These are phyloP conservation scores for Abrostola triplasia DNA, from an alignment of 2,888 invertebrate species.

Conservation along the genomic window DNA sequence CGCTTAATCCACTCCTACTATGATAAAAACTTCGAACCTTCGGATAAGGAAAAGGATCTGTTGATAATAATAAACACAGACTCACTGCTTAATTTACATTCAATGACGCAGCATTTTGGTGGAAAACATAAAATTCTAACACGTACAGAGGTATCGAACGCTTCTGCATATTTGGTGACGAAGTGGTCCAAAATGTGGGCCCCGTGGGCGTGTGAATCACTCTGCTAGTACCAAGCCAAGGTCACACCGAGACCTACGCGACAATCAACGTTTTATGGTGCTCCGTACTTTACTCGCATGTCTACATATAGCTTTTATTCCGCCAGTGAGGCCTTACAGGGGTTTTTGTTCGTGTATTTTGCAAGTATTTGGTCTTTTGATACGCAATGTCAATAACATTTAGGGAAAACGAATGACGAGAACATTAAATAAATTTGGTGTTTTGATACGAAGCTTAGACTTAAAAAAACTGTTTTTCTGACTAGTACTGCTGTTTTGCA, in stretches of 20 bases:
- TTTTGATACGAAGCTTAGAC: background rate
- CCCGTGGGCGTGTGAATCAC: constrained; percentile 61
- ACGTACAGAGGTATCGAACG: constrained; percentile 21
- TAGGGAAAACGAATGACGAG: background rate
- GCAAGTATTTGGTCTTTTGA: constrained; percentile 24
- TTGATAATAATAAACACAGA: constrained; percentile 10
- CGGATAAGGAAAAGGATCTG: constrained; percentile 17
- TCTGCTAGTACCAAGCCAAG: constrained; percentile 53
- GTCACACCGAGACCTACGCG: constrained; percentile 64
- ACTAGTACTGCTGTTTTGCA: background rate
- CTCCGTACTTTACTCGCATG: constrained; percentile 43
- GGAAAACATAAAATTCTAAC: constrained; percentile 31
- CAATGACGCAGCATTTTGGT: constrained; percentile 37
- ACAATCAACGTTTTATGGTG: constrained; percentile 65
- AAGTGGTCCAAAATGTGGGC: constrained; percentile 49
- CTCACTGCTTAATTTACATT: constrained; percentile 34
- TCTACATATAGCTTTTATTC: constrained; percentile 63
- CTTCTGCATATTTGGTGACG: constrained; percentile 56
- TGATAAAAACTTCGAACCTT: constrained; percentile 8
- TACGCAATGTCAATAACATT: background rate
- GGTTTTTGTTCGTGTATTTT: constrained; percentile 42
- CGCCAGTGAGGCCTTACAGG: constrained; percentile 58
- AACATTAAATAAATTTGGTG: background rate
- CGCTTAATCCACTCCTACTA: constrained; percentile 2
- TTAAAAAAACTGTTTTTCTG: background rate